A percentile compares a stretch with the other conserved stretches of the same genome.
These are phyloP conservation scores for Iphiclides podalirius DNA, from an alignment of 2,888 invertebrate genomes.

Conservation along the genomic window DNA sequence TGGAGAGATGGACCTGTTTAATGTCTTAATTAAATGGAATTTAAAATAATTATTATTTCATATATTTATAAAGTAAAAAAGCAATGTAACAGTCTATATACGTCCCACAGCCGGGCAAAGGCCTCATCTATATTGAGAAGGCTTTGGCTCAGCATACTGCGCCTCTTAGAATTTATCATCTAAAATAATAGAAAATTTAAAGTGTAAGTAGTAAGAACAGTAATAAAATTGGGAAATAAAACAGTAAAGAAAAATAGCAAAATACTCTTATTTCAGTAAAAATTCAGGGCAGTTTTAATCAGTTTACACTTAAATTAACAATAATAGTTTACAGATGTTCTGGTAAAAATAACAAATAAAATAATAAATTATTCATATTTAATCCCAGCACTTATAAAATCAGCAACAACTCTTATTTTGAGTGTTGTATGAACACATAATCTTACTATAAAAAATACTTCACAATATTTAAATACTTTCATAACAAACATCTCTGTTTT, in stretches of 20 bases:
- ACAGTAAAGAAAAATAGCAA: constrained; percentile 22
- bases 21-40: no score
- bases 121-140: no score
- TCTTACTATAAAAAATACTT: constrained; percentile 8
- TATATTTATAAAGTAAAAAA: no score
- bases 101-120: no score
- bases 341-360: constrained; percentile 21
- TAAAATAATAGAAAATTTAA: no score
- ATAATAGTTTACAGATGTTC: constrained; percentile 18
- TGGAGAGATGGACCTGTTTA: no score
- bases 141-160: no score
- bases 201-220: no score
- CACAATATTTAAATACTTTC: constrained; percentile 9
- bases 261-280: constrained; percentile 24
- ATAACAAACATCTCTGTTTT: background rate
- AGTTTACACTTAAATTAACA: constrained; percentile 20
- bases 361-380: constrained; percentile 16
- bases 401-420: constrained; percentile 2
- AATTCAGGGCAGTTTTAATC: constrained; percentile 18
- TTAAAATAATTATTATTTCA: no score
- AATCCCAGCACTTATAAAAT: background rate
- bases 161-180: no score
- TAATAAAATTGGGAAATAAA: constrained; percentile 11
- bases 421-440: background rate
- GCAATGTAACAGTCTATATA: no score